Evolutionary conservation across 2,797 vertebrate species (phyloP), one percentile per base, ranked within the genome.

Genomic region (Acipenser transmontanus): DNA sequence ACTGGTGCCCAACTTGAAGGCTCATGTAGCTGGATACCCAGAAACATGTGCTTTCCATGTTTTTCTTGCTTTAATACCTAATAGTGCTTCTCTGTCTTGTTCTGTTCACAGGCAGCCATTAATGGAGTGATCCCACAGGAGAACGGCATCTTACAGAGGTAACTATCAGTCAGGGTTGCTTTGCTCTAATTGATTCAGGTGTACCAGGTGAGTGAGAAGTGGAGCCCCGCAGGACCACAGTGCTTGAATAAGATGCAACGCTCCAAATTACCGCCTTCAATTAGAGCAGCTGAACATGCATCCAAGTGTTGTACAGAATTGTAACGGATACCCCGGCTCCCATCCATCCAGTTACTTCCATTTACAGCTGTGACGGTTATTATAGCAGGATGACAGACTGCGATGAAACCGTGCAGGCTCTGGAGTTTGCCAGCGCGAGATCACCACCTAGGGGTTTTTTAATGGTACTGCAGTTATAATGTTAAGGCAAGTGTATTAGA

Each of bases 51-150:
- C 34, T 34, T 34, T 34, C 34, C 4, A 3, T 34, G 34, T 34
- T 34, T 34, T 34, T 34, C 34, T 34, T 34, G 34, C 34, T 34
- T 34, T 34, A 34, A 34, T 34, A 34, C 34, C 34, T 34, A 34
- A 34, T 34, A 3, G 34, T 34, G 34, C 34, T 34, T 34, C 34
- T 34, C 34, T 34, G 34, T 34, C 34, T 47, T 85, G 77, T 68
- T 89, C 74, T 83, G 14, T 83, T 89, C 85, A 66, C 87, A 99
- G 97, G 97, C 96, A 83, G 96, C 97, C 88, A 99, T 99, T 86
- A 99, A 99, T 83, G 96, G 97, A 78, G 95, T 99, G 77, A 98
- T 99, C 86, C 97, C 96, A 77, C 97, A 98, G 80, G 97, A 99
- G 89, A 99, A 99, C 64, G 97, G 97, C 77, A 97, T 99, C 88